Evolutionary conservation across 2,888 invertebrate species (phyloP).

Genomic region (Colletes collaris): DNA sequence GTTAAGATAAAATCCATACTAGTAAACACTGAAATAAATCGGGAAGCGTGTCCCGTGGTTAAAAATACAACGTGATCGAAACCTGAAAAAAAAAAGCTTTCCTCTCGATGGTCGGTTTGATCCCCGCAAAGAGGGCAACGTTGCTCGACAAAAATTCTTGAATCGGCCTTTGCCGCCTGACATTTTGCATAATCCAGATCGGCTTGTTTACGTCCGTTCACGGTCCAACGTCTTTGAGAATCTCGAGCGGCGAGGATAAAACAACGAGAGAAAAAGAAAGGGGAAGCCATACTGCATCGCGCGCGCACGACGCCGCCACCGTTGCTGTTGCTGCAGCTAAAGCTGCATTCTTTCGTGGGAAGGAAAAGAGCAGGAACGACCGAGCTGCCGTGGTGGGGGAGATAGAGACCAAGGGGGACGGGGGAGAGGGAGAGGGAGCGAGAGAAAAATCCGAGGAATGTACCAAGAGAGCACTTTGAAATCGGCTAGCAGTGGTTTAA

Average conservation of each 20-base stretch:
- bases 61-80: too few species aligned
- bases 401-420: conserved; percentile 13
- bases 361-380: conserved; percentile 32
- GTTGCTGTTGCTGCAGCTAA: conserved; percentile 42
- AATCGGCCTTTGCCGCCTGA: conserved; percentile 29
- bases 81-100: too few species aligned
- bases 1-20: too few species aligned
- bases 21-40: too few species aligned
- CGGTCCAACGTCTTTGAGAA: conserved; percentile 33
- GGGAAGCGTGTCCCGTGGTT: too few species aligned
- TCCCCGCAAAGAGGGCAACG: neutral
- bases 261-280: neutral
- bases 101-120: neutral
- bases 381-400: neutral
- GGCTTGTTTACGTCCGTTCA: conserved; percentile 60
- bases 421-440: neutral
- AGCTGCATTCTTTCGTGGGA: conserved; percentile 48
- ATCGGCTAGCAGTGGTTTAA: conserved; percentile 52
- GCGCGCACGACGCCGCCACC: conserved; percentile 26
- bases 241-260: conserved; percentile 19
- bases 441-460: conserved; percentile 54
- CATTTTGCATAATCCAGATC: conserved; percentile 65
- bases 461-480: conserved; percentile 47
- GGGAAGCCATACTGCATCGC: conserved; percentile 32
- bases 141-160: conserved; percentile 35